phyloP scores from a whole-genome alignment of 1,140 invertebrate genomes.

The Drosophila bifasciata region DNA sequence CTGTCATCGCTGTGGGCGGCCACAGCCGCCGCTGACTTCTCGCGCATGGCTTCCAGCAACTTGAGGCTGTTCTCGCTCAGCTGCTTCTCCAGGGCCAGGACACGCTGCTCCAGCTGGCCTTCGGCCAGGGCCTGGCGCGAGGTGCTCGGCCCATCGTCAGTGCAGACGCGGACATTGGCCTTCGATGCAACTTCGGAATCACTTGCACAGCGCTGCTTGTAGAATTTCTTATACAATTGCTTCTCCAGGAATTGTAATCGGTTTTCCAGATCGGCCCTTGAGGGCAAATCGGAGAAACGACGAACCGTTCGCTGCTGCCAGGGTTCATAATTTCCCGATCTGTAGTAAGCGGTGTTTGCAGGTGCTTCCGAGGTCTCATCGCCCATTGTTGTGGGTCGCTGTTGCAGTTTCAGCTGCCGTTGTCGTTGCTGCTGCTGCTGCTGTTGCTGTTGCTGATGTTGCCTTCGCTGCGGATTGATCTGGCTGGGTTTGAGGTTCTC shows the following conservation, averaged over 20 bases:
- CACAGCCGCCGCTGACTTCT: constrained; percentile 27
- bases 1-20: constrained; percentile 16
- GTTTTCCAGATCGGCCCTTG: constrained; percentile 82
- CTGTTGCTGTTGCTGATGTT: too few relatives aligned
- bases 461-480: constrained; percentile 65
- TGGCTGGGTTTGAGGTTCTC: constrained; percentile 74
- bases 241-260: constrained; percentile 80
- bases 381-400: constrained; percentile 70
- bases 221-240: constrained; percentile 80
- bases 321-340: constrained; percentile 78
- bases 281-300: constrained; percentile 83
- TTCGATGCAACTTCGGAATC: constrained; percentile 84
- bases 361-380: constrained; percentile 83
- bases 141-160: constrained; percentile 64
- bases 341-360: constrained; percentile 81
- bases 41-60: constrained; percentile 65
- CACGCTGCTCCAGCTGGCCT: constrained; percentile 65
- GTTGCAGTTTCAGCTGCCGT: constrained; percentile 29
- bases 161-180: constrained; percentile 11
- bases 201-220: constrained; percentile 84
- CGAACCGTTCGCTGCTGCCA: constrained; percentile 76
- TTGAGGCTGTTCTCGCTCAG: constrained; percentile 77
- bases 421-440: too few relatives aligned
- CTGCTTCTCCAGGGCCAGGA: constrained; percentile 74
- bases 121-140: constrained; percentile 55